phyloP scores from a whole-genome alignment of 2,113 vertebrate species.

The Eudyptes chrysolophus region DNA sequence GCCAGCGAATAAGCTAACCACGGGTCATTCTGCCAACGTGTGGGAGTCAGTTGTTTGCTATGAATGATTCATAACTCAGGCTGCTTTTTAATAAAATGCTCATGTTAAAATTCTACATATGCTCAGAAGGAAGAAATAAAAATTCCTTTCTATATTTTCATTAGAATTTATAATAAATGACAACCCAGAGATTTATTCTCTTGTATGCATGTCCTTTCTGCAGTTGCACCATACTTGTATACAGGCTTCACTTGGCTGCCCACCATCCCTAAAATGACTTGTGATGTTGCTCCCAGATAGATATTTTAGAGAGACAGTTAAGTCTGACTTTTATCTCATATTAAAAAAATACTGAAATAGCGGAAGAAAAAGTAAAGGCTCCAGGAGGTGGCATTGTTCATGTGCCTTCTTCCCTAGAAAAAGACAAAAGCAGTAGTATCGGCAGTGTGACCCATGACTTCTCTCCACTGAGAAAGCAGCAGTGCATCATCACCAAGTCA shows the following conservation, averaged over 20 bases:
- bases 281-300: not conserved
- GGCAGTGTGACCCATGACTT: not conserved
- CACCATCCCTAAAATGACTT: not conserved
- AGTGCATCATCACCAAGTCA: not conserved
- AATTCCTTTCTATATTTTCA: slow-evolving; percentile 5
- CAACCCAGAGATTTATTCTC: not conserved
- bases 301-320: not conserved
- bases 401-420: not conserved
- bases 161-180: slow-evolving; percentile 9
- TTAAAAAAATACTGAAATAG: not conserved
- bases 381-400: not conserved
- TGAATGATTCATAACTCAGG: slow-evolving; percentile 15
- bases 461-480: not conserved
- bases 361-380: not conserved
- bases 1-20: slow-evolving; percentile 38
- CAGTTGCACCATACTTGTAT: not conserved
- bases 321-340: not conserved
- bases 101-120: not conserved
- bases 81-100: slow-evolving; percentile 26
- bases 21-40: slow-evolving; percentile 40
- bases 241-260: not conserved
- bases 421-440: not conserved
- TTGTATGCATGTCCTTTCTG: not conserved
- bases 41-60: slow-evolving; percentile 30
- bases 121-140: slow-evolving; percentile 35